Conservation (phyloP, 1,140 invertebrate genomes). For the Sycobia sp. region DNA sequence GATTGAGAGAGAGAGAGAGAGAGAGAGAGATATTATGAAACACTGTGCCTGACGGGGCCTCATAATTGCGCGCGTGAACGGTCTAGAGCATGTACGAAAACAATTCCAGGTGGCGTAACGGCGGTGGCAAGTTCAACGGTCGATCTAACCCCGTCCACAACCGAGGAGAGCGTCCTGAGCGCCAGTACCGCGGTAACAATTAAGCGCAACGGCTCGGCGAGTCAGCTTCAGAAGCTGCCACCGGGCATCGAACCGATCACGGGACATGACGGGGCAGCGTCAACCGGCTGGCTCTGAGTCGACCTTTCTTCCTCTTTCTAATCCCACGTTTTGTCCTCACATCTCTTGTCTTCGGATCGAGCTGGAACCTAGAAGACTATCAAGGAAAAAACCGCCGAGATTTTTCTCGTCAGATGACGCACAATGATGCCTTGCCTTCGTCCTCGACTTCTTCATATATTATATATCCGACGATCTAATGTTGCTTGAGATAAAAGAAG, state of each 20-base stretch:
- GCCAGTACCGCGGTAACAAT: slow-evolving; percentile 40
- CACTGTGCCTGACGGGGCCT: background rate
- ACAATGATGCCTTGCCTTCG: slow-evolving; percentile 54
- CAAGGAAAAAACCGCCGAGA: slow-evolving; percentile 22
- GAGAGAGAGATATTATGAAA: background rate
- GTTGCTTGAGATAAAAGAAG: background rate
- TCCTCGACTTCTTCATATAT: background rate
- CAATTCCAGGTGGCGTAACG: slow-evolving; percentile 27
- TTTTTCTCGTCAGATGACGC: slow-evolving; percentile 46
- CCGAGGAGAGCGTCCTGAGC: slow-evolving; percentile 62
- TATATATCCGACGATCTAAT: background rate
- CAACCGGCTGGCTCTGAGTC: slow-evolving; percentile 67
- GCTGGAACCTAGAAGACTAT: background rate
- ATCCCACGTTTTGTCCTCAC: background rate
- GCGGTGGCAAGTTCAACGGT: slow-evolving; percentile 25
- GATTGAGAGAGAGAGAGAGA: background rate
- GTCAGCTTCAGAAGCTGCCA: slow-evolving; percentile 63
- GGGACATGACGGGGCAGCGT: slow-evolving; percentile 63
- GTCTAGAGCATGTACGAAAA: slow-evolving; percentile 1
- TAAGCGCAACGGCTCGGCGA: slow-evolving; percentile 60
- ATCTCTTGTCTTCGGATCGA: background rate
- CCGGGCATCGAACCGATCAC: slow-evolving; percentile 69
- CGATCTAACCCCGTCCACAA: slow-evolving; percentile 61
- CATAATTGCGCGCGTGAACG: background rate
- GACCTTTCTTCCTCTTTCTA: background rate